Evolutionary conservation across 1,140 invertebrate genomes (phyloP).

Genomic region (Lepidostoma basale): DNA sequence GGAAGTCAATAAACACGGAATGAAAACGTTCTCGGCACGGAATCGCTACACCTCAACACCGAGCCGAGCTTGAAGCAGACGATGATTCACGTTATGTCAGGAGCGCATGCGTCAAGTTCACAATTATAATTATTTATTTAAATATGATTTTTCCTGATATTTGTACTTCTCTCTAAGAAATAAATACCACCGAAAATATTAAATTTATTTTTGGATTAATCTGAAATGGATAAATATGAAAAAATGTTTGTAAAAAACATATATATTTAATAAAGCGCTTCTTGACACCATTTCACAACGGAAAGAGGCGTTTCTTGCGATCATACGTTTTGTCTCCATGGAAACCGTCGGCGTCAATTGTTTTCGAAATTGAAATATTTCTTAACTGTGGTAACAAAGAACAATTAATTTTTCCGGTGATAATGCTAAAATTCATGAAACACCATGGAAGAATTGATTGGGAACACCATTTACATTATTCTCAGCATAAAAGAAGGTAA

Average conservation of each 20-base stretch:
- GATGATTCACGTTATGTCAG: constrained; percentile 35
- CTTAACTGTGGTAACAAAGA: neutral
- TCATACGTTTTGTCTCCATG: constrained; percentile 37
- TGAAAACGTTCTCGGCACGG: constrained; percentile 6
- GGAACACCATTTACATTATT: constrained; percentile 29
- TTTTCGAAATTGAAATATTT: constrained; percentile 14
- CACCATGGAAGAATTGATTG: constrained; percentile 27
- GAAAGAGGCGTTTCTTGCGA: constrained; percentile 39
- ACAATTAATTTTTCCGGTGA: neutral
- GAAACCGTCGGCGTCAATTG: constrained; percentile 14
- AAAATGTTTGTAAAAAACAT: neutral
- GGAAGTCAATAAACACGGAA: constrained; percentile 12
- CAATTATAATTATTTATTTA: constrained; percentile 26
- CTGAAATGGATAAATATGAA: neutral
- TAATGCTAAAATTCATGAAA: constrained; percentile 1
- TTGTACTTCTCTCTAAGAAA: too few species aligned
- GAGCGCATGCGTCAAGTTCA: constrained; percentile 32
- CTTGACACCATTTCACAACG: constrained; percentile 23
- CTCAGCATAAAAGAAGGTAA: constrained; percentile 38
- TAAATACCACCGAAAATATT: neutral
- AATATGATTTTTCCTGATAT: constrained; percentile 8
- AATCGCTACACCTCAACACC: constrained; percentile 28
- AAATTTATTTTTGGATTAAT: constrained; percentile 1
- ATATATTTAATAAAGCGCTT: constrained; percentile 21
- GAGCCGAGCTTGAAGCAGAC: constrained; percentile 20